Evolutionary conservation across 53 echinoderm and acorn worm species (phyloP).

Genomic region (Luidia sarsii): DNA sequence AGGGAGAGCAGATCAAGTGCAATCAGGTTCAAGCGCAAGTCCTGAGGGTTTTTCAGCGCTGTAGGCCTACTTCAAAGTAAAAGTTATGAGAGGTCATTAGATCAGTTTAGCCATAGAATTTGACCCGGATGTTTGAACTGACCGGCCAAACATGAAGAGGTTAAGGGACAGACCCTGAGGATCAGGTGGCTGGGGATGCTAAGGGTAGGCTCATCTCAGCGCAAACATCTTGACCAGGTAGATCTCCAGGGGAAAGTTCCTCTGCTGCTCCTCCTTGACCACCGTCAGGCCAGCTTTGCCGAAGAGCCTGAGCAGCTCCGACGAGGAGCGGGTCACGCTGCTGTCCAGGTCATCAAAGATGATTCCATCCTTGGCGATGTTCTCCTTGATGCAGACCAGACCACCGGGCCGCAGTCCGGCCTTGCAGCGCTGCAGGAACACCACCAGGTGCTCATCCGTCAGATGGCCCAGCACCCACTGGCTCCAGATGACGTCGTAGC

Average conservation of each 20-base stretch:
- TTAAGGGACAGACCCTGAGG: no score
- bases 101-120: no score
- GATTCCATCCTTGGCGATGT: constrained; percentile 75
- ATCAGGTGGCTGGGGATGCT: no score
- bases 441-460: constrained; percentile 80
- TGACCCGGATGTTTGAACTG: no score
- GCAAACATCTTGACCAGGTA: constrained; percentile 86
- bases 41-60: no score
- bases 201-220: constrained; percentile 78
- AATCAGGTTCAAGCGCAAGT: no score
- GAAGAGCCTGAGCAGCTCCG: constrained; percentile 68
- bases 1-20: no score
- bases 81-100: no score
- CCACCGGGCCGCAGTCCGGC: constrained; percentile 75
- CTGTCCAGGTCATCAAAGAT: constrained; percentile 92
- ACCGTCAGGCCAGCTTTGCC: constrained; percentile 64
- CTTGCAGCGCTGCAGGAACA: constrained; percentile 78
- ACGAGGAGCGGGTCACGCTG: constrained; percentile 78
- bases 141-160: no score
- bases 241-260: constrained; percentile 77
- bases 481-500: constrained; percentile 92
- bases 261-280: constrained; percentile 71
- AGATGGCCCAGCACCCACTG: constrained; percentile 98
- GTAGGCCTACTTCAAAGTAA: no score
- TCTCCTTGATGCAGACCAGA: constrained; percentile 90